Conservation (phyloP, 2,797 vertebrate species). For the Acanthornis magna region DNA sequence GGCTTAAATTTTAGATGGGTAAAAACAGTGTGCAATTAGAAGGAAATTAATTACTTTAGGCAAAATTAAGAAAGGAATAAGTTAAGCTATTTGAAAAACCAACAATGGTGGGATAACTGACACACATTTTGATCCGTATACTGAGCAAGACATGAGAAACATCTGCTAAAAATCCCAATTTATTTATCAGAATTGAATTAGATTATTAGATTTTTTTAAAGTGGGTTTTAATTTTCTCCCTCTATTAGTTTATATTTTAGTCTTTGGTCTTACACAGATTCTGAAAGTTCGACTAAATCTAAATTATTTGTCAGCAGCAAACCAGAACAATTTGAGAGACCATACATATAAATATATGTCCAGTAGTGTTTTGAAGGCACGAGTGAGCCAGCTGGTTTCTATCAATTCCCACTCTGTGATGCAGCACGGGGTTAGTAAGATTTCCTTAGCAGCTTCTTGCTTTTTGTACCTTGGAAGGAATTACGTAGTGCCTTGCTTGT, state of each 20-base stretch:
- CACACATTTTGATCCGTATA: background rate
- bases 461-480: slow-evolving; percentile 36
- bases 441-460: slow-evolving; percentile 39
- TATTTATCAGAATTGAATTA: background rate
- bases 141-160: background rate
- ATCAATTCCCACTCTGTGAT: background rate
- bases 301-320: slow-evolving; percentile 10
- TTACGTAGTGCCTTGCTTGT: background rate
- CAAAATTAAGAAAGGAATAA: background rate
- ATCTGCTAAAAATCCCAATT: background rate
- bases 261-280: background rate
- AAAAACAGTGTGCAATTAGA: background rate
- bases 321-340: slow-evolving; percentile 4
- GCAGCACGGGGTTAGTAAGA: background rate
- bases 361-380: slow-evolving; percentile 5
- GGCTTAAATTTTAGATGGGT: background rate
- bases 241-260: background rate
- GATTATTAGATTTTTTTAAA: background rate
- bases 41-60: background rate
- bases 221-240: background rate
- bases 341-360: background rate
- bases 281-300: background rate
- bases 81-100: background rate
- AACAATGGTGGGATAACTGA: background rate
- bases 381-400: slow-evolving; percentile 40